Base-by-base conservation (phyloP, 2,113 vertebrate species). In the Eurystomus gularis region DNA sequence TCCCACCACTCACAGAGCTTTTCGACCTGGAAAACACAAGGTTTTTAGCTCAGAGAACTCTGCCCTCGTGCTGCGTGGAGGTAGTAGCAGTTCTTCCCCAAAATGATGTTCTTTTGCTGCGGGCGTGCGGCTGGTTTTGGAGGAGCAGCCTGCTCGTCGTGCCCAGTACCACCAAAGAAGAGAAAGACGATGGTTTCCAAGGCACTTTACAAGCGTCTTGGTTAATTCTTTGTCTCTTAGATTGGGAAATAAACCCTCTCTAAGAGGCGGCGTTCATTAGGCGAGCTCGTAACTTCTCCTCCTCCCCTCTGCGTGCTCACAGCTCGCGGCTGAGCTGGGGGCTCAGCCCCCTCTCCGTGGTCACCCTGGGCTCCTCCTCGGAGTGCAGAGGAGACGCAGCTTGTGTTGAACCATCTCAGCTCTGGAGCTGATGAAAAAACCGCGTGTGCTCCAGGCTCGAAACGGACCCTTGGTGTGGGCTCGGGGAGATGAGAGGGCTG, bases 171-270 rank as follows among this genome's bases (percentile, higher is more conserved):
- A 82, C 68, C 2, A 6, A 19, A 6, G 26, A 14, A 4, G 2
- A 51, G 62, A 7, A 57, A 44, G 49, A 18, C 13, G 1, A 2
- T 26, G 33, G 25, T 11, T 73, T 58, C 44, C 13, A 8, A 46
- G 65, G 51, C 17, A 18, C 52, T 23, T 64, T 23, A 17, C 0
- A 5, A 87, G n/a, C 6, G 0, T 40, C 44, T 48, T 2, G 31
- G 11, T 42, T 10, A 17, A 7, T 49, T 65, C 75, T 86, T 83
- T 80, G 71, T 82, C 61, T 55, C 31, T 46, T 6, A 3, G 17
- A 1, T 17, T 20, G 52, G 42, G 71, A 71, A 88, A 54, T 1
- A 7, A 75, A 1, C 40, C 28, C 61, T 54, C 40, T 21, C 13
- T 7, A 0, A 12, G 21, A 26, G 48, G 86, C 8, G 1, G 60